These are phyloP conservation scores for Loripinus fragilis DNA, from an alignment of 2,888 invertebrate genomes.

Conservation along the genomic window DNA sequence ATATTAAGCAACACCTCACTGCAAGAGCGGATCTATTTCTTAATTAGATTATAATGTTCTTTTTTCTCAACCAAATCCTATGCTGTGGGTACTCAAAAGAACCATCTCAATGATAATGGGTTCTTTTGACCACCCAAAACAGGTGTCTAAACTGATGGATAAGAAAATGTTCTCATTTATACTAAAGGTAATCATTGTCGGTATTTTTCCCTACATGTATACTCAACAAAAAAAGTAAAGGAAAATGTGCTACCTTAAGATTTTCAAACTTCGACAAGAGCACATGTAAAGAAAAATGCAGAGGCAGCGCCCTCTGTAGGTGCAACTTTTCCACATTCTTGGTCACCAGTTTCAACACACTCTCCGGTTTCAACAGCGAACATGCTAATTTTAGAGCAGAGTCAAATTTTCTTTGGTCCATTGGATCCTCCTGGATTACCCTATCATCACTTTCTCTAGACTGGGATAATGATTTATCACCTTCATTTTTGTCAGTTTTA, in stretches of 20 bases:
- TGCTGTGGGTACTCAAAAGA: too few relatives aligned
- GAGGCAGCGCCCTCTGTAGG: slow-evolving; percentile 62
- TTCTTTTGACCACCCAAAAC: too few relatives aligned
- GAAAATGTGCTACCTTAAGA: slow-evolving; percentile 57
- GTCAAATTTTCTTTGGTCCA: slow-evolving; percentile 69
- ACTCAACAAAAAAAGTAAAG: too few relatives aligned
- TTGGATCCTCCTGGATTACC: slow-evolving; percentile 56
- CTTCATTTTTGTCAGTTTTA: slow-evolving; percentile 12
- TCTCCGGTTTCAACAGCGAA: slow-evolving; percentile 64
- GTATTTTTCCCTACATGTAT: too few relatives aligned
- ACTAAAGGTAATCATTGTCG: too few relatives aligned
- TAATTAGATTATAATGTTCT: too few relatives aligned
- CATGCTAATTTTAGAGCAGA: slow-evolving; percentile 62
- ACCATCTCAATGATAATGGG: too few relatives aligned
- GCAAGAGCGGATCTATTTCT: too few relatives aligned
- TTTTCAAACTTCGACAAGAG: slow-evolving; percentile 63
- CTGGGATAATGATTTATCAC: not conserved
- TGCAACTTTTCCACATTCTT: slow-evolving; percentile 66
- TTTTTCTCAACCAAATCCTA: too few relatives aligned
- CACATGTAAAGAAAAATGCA: slow-evolving; percentile 53
- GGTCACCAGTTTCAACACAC: slow-evolving; percentile 61
- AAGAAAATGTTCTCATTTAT: too few relatives aligned
- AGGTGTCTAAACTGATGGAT: too few relatives aligned
- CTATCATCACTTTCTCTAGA: slow-evolving; percentile 33
- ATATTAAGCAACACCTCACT: too few relatives aligned